Percentiles rank a stretch among this genome's conserved stretches.
Evolutionary conservation across 2,888 invertebrate species (phyloP).

Genomic region (Drosophila phalerata): DNA sequence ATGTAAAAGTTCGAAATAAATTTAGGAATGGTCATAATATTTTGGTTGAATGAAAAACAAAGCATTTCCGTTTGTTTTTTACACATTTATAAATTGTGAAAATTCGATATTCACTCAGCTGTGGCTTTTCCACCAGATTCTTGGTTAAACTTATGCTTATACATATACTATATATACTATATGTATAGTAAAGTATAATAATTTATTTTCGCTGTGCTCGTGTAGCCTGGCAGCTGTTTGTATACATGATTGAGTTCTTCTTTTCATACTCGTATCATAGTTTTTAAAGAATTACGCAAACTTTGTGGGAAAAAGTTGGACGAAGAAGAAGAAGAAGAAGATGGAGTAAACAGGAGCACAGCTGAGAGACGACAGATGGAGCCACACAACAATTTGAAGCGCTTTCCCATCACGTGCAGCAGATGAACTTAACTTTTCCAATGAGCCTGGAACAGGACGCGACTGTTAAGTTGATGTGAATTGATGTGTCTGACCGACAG

Average conservation of each 20-base stretch:
- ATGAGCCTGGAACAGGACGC: constrained; percentile 51
- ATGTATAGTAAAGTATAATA: constrained; percentile 1
- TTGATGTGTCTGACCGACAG: constrained; percentile 49
- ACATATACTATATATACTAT: too few relatives aligned
- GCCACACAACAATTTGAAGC: constrained; percentile 4
- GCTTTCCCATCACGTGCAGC: constrained; percentile 58
- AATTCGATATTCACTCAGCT: constrained; percentile 2
- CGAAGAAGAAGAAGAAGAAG: background rate
- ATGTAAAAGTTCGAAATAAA: too few relatives aligned
- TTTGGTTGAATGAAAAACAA: background rate
- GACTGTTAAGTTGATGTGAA: constrained; percentile 62
- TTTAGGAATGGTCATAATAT: too few relatives aligned
- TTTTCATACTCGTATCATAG: constrained; percentile 32
- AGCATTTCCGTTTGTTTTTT: background rate
- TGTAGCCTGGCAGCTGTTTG: constrained; percentile 38
- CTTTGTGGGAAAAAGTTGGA: constrained; percentile 17
- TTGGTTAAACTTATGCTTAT: constrained; percentile 22
- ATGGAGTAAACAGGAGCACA: constrained; percentile 1
- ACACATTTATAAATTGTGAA: background rate
- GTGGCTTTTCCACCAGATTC: background rate
- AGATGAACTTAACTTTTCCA: constrained; percentile 71
- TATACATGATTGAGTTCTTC: constrained; percentile 47
- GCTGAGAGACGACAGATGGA: constrained; percentile 7
- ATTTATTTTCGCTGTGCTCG: constrained; percentile 22
- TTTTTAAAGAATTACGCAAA: constrained; percentile 39